Evolutionary conservation across 2,797 vertebrate genomes (phyloP), one percentile per base, ranked within the genome.

Genomic region (Ptychadena robeensis): DNA sequence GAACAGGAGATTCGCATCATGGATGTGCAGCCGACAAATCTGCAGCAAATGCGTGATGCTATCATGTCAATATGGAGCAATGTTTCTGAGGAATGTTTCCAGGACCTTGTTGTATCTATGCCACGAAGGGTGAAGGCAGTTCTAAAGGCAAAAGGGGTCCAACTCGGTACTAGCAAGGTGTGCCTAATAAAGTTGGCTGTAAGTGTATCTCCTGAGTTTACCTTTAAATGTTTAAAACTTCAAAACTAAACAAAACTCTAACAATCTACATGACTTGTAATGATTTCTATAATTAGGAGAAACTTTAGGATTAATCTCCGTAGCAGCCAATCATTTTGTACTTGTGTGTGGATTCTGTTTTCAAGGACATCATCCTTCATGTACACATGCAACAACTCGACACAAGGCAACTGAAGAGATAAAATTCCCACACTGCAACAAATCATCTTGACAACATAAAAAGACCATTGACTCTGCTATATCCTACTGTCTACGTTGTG

Each of bases 391-490:
- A 44, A 48, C 37, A 67, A 77, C n/a, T 22, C n/a, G 14, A 68
- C 11, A 68, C 31, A 35, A 57, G 15, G 34, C 67, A 69, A 9
- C 64, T 35, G 31, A 68, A 27, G 27, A 68, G 32, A 79, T 57
- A 79, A 68, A 22, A 79, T 57, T 79, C 25, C 48, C 57, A 57
- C 53, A 69, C n/a, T 68, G 31, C 32, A 68, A 78, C 25, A 59
- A 57, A 57, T 59, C 22, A 7, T 68, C 44, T 10, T 68, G 44
- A 78, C 28, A 34, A n/a, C 37, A 27, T 9, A 66, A 37, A 77
- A 48, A 12, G 18, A 31, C 34, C 25, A 40, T 63, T 27, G 22
- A 38, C 12, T 11, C 35, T 15, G 9, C n/a, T 27, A 77, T 31
- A 31, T 65, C 73, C 32, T 57, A 28, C 74, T 65, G 74, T 28